phyloP scores from a whole-genome alignment of 1,140 invertebrate genomes.

The Babylonia areolata region DNA sequence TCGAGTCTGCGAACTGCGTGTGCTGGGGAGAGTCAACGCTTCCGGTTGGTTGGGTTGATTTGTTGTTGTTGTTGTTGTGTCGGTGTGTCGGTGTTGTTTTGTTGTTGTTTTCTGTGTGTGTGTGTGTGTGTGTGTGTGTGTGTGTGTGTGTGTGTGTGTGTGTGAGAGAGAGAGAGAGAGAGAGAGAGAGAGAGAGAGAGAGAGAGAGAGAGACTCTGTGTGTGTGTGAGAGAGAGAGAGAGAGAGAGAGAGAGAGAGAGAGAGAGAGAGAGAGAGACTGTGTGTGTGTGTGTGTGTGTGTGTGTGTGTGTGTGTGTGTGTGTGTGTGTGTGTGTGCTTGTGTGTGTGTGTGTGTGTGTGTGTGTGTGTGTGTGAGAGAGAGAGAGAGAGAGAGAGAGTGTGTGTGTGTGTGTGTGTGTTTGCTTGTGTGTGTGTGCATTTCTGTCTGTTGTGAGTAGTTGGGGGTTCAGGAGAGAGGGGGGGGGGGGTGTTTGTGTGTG shows the following conservation, averaged over 20 bases:
- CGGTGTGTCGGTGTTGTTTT: not conserved
- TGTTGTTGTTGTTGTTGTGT: too few relatives aligned
- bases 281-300: constrained; percentile 11
- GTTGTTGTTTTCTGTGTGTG: not conserved
- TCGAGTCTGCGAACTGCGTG: not conserved
- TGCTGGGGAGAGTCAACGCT: not conserved
- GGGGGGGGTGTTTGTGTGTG: not conserved
- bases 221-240: not conserved
- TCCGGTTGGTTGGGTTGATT: not conserved
- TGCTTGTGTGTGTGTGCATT: not conserved
- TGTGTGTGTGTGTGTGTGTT: not conserved
- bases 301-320: not conserved
- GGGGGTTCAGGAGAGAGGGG: too few relatives aligned
- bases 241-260: too few relatives aligned
- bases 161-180: not conserved
- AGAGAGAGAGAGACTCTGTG: too few relatives aligned
- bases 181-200: not conserved
- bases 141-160: not conserved
- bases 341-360: not conserved
- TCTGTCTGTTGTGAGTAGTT: not conserved
- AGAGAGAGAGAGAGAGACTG: not conserved
- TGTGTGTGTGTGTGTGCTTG: not conserved
- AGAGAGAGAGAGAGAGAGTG: not conserved
- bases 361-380: not conserved
- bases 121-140: not conserved